A percentile compares a stretch with the other conserved stretches of the same genome.
These are phyloP conservation scores for Sparus aurata DNA, from an alignment of 2,797 vertebrate species.

Conservation along the genomic window DNA sequence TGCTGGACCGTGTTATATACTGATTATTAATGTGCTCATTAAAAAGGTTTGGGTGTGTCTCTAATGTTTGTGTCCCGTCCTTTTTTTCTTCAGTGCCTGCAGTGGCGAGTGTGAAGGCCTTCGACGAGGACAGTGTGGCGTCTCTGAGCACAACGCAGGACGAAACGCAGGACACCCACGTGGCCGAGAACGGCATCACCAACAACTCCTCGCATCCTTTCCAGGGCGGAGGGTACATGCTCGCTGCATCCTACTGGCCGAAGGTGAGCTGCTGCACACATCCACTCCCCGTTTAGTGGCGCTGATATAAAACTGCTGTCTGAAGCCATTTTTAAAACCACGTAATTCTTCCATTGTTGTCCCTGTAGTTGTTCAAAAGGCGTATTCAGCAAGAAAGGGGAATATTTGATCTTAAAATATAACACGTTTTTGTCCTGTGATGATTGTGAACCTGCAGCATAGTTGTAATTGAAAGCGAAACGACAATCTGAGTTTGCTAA, in stretches of 20 bases:
- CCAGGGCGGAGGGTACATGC: conserved; percentile 94
- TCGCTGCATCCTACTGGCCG: conserved; percentile 97
- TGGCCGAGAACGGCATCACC: conserved; percentile 91
- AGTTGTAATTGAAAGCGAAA: background rate
- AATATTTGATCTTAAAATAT: background rate
- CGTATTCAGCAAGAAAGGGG: background rate
- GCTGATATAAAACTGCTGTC: background rate
- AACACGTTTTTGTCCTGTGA: background rate
- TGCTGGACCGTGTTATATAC: background rate
- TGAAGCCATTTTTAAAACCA: background rate
- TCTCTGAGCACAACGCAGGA: conserved; percentile 95
- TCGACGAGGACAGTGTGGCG: conserved; percentile 97
- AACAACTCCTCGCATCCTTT: conserved; percentile 89
- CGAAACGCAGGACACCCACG: conserved; percentile 93
- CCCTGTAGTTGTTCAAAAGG: background rate
- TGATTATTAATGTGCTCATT: background rate
- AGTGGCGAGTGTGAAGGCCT: conserved; percentile 90
- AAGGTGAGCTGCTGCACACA: conserved; percentile 87
- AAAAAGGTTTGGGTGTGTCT: background rate
- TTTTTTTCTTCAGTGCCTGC: conserved; percentile 82
- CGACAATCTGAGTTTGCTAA: background rate
- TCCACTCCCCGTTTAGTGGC: too few relatives aligned
- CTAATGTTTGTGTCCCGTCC: conserved; percentile 29
- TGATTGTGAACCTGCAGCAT: background rate
- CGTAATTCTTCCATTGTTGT: background rate